Evolutionary conservation across 2,113 vertebrate species (phyloP), one percentile per base, ranked within the genome.

Genomic region (Myotis yumanensis): DNA sequence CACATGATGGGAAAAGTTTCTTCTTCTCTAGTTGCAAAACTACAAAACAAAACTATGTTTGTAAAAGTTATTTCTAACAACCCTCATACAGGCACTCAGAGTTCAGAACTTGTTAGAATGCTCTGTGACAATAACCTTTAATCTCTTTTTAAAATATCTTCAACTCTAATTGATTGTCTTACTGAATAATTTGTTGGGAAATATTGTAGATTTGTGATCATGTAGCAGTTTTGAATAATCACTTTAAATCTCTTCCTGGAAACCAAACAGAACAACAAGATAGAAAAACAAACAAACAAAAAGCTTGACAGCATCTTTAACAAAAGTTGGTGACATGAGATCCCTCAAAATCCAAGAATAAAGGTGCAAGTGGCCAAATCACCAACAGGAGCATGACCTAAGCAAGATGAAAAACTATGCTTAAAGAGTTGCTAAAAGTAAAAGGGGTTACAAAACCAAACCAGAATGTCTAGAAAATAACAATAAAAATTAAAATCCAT

Each of bases 391-490:
- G 9, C 10, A 51, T 43, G 76, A 40, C 14, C 37, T 75, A 51
- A 64, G 46, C 20, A 82, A 91, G 2, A 62, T 52, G 7, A 83
- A 5, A 40, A 93, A 30, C 71, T 77, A 20, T 35, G 28, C 43
- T 75, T 12, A 71, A 52, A 75, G 28, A 86, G 62, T 46, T 51
- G 28, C 32, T 77, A 7, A 71, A 86, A 86, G n/a, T 86, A 23
- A 52, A 68, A 82, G 11, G 20, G n/a, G 11, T 85, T n/a, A 25
- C 30, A 59, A 76, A 87, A 86, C 14, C 12, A 64, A 69, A 54
- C 22, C 23, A 40, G 23, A n/a, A n/a, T 91, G 82, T 82, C 51
- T 71, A 87, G 88, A 82, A 83, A 80, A 91, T 71, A 89, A 93
- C 69, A 17, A 89, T 73, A 89, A 93, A 72, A 89, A 69, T 59